Evolutionary conservation across 1,140 invertebrate species (phyloP).

Genomic region (Bombus vancouverensis): DNA sequence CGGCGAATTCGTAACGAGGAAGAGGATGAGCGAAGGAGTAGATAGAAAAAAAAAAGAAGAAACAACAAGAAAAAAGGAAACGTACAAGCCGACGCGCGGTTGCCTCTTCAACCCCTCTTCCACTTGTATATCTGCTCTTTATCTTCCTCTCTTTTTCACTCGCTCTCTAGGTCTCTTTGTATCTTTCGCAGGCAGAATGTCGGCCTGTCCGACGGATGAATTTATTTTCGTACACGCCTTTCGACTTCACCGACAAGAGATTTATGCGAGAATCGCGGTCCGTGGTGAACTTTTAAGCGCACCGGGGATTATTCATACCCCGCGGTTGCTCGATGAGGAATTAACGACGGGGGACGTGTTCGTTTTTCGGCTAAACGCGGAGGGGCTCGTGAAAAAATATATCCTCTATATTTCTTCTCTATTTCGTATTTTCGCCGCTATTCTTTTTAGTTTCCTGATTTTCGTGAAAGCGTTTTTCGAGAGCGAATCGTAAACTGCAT

Average conservation of each 20-base stretch:
- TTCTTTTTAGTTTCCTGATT: not conserved
- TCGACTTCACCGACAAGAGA: conserved; percentile 40
- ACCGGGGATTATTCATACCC: conserved; percentile 39
- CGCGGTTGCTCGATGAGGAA: conserved; percentile 46
- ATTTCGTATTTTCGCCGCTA: not conserved
- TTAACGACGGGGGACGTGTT: conserved; percentile 11
- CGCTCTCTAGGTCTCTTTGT: conserved; percentile 17
- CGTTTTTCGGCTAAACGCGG: conserved; percentile 32
- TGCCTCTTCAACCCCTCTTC: not conserved
- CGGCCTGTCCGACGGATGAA: conserved; percentile 45
- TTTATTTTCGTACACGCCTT: conserved; percentile 55
- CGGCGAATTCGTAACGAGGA: not conserved
- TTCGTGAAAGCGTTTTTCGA: not conserved
- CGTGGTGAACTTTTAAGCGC: conserved; percentile 35
- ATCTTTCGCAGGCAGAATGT: conserved; percentile 41
- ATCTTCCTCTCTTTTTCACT: not conserved
- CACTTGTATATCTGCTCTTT: not conserved
- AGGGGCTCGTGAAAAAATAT: not conserved
- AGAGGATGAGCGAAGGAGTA: not conserved
- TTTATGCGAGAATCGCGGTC: conserved; percentile 42
- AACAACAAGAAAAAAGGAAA: not conserved
- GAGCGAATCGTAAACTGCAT: too few species aligned
- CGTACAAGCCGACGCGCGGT: conserved; percentile 3
- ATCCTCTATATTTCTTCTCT: not conserved
- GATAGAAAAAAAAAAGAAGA: too few species aligned